Evolutionary conservation across 2,113 vertebrate genomes (phyloP).

Genomic region (Chiloscyllium plagiosum): DNA sequence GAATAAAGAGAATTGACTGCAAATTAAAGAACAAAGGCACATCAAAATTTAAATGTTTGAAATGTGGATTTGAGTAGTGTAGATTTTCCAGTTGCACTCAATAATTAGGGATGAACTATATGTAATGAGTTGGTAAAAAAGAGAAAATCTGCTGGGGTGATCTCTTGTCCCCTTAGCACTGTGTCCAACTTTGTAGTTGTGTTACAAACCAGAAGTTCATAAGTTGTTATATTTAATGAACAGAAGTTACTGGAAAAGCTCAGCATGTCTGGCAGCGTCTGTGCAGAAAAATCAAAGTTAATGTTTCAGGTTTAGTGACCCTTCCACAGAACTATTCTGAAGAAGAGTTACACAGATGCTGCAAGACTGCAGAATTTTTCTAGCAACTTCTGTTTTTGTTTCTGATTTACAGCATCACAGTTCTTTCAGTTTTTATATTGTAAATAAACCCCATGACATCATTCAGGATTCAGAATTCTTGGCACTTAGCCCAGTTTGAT

Average conservation of each 20-base stretch:
- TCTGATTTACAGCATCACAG: too few relatives aligned
- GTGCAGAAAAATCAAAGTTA: too few relatives aligned
- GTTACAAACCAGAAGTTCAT: neutral
- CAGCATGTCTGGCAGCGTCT: too few relatives aligned
- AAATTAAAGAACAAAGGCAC: neutral
- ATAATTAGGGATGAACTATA: neutral
- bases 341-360: too few relatives aligned
- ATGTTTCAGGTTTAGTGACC: too few relatives aligned
- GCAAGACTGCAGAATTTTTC: too few relatives aligned
- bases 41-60: neutral
- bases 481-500: neutral
- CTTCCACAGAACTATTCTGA: too few relatives aligned
- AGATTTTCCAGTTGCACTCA: neutral
- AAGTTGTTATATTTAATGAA: too few relatives aligned
- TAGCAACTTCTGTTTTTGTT: too few relatives aligned
- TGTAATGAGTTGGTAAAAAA: neutral
- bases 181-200: neutral
- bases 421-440: neutral
- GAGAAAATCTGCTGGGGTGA: neutral
- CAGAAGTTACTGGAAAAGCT: too few relatives aligned
- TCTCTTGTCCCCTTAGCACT: neutral
- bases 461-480: neutral
- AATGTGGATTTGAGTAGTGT: too few relatives aligned
- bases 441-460: neutral
- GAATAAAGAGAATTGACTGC: neutral